Base-by-base conservation (phyloP, 2,888 invertebrate genomes). In the Eurytoma adleriae region DNA sequence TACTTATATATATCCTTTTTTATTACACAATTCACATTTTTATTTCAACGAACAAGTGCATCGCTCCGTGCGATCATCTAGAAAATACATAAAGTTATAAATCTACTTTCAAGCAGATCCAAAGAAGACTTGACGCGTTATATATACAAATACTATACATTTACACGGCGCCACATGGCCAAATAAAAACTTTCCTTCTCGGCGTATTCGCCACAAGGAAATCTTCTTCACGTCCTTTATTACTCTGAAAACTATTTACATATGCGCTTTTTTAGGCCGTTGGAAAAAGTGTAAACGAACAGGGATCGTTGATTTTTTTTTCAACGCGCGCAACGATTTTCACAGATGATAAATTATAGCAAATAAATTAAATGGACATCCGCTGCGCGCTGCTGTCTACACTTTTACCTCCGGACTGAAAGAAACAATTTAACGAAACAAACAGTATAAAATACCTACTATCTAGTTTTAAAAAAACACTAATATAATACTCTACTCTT, bases 91-190 rank as follows among this genome's bases (percentile, higher is more conserved):
- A 75, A 56, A 56, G 71, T 59, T 48, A 68, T 61, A 76, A 69
- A 77, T 78, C 79, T 79, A 79, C 73, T 79, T 74, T 77, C 74
- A 77, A 77, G 71, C 75, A 78, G 59, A 54, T 67, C 64, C 69
- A 77, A 77, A 54, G 59, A 54, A 57, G 50, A 59, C 66, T 78
- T 69, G 73, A 79, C 76, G 79, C 81, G 50, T 68, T 75, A 78
- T 82, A 72, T 74, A 73, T 69, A 82, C 61, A 81, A 74, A 69
- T 69, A 72, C 40, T 40, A 67, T 75, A 79, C 82, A 82, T 82
- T 77, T 82, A 82, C 82, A 82, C 77, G 66, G 67, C 62, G 79
- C 82, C 79, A 70, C 73, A 79, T 73, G 82, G 79, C 82, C 73
- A 66, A 5, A 70, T 61, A 40, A 40, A 72, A 73, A 70, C 24